Evolutionary conservation across 2,888 invertebrate genomes (phyloP), one percentile per base, ranked within the genome.

Genomic region (Anaspis maculata): DNA sequence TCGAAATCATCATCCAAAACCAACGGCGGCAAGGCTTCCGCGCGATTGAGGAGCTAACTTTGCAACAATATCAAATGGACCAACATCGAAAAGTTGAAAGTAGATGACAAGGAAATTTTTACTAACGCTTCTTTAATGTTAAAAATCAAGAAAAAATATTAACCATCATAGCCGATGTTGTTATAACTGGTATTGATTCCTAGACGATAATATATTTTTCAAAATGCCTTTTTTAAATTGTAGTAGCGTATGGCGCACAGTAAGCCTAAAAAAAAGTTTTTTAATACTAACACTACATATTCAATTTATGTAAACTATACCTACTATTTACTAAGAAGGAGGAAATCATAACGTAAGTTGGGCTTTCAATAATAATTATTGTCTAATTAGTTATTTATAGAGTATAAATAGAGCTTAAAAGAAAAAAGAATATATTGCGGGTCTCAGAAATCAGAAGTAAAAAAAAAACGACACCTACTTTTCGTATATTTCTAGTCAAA

Each of bases 141-240:
- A 48, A 44, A 42, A 37, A 47, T 5, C 39, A 44, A 39, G 15
- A 37, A 37, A 39, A 44, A 39, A 19, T n/a, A n/a, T n/a, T n/a
- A 37, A 37, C 38, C 37, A 45, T 38, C 32, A 34, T 44, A 43
- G 37, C 41, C 36, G 39, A 42, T 40, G 37, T 42, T 36, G 28
- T 31, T 24, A 34, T 42, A 42, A 54, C 54, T 58, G 59, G 59
- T 60, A 59, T 51, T 55, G 60, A 59, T 60, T 62, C 62, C 62
- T 62, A 62, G 56, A 57, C 49, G 35, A 49, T 51, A 49, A 39
- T 48, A 47, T 54, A 62, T 62, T 62, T 61, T 62, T 62, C 59
- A 62, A 57, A 39, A 59, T 56, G 56, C 57, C 57, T 58, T 61
- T 59, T 59, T 61, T 54, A 56, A 55, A 45, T 45, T 44, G 44